Base-by-base conservation (phyloP, 2,113 vertebrate species). In the Gallinago paraguaiae region DNA sequence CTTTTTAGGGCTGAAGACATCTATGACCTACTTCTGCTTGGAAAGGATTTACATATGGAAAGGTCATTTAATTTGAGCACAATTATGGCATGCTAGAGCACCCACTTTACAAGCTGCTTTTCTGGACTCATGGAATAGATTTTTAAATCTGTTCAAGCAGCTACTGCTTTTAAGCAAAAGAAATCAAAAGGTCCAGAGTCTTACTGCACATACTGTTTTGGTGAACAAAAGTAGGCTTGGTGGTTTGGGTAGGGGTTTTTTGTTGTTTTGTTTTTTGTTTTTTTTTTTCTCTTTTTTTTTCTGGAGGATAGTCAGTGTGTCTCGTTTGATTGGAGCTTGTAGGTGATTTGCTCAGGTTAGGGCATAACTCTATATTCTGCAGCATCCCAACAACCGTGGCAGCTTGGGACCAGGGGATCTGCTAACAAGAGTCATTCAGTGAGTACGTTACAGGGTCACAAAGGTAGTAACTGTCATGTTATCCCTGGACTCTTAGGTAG, bases 1-100 rank as follows among this genome's bases (percentile, higher is more conserved):
- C 64, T 86, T 94, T 93, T 35, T 48, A 81, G 68, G 43, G 91
- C 94, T 96, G 81, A 86, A 95, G 76, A 78, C 60, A 86, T 25
- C 64, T 0, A 0, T 86, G 93, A 88, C 94, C 95, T 95, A 91
- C 77, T 95, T 96, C 88, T 95, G 86, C 86, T 87, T 89, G 86
- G 84, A 56, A 64, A 39, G 61, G 48, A 64, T 92, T 91, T 84
- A 39, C 43, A 9, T 89, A 84, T 45, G 81, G 89, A 67, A 83
- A 76, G 35, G 57, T 48, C 48, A 13, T 17, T 71, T 86, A 60
- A 84, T 84, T 56, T 76, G 86, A 89, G 80, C 46, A 48, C 68
- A 39, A 39, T 86, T 93, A 63, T 77, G 24, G 22, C 50, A 54
- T 33, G 81, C 51, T 74, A 68, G 33, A 86, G 81, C 65, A 87